Base-by-base conservation (phyloP, 64 coral and sea anemone genomes). In the Montipora capricornis region DNA sequence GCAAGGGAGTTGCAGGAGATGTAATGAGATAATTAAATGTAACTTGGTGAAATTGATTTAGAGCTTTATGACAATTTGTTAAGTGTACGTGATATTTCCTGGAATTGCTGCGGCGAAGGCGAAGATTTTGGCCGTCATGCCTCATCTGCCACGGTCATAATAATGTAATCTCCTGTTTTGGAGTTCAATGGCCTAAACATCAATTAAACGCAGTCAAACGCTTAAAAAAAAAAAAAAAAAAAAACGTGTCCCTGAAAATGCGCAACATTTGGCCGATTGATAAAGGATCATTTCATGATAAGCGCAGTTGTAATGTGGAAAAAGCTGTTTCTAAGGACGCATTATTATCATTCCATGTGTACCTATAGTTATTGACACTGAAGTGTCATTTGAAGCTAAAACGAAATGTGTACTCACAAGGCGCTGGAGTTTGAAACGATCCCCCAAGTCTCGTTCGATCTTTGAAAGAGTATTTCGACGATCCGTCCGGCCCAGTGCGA, bases 341-440 rank as follows among this genome's bases (percentile, higher is more conserved):
- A 51, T 49, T 51, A 9, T 11, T 20, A 73, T 49, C 11, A 49
- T 9, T 53, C 0, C 11, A 15, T 1, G 80, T 22, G 71, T 74
- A 37, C 19, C 75, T 47, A n/a, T 19, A 49, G 44, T 78, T 48
- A 15, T 50, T 2, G 10, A 5, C 46, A 19, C 14, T 49, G 2
- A 45, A 9, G 37, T 47, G 10, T 16, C 10, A 77, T 45, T 68
- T 13, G 13, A 60, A 60, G 13, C 17, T 22, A 49, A 76, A 68
- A n/a, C 11, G 16, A 69, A 44, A 22, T 14, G n/a, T 78, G 47
- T 80, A n/a, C 77, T 81, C 92, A 99, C 98, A 93, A 68, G 98
- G 98, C 8, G 98, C 98, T 46, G 98, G 98, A 12, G 95, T 99
- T 44, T 95, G 62, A 70, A 96, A 99, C 3, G 89, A 77, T 44